Evolutionary conservation across 2,113 vertebrate species (phyloP).

Genomic region (Stegostoma tigrinum): DNA sequence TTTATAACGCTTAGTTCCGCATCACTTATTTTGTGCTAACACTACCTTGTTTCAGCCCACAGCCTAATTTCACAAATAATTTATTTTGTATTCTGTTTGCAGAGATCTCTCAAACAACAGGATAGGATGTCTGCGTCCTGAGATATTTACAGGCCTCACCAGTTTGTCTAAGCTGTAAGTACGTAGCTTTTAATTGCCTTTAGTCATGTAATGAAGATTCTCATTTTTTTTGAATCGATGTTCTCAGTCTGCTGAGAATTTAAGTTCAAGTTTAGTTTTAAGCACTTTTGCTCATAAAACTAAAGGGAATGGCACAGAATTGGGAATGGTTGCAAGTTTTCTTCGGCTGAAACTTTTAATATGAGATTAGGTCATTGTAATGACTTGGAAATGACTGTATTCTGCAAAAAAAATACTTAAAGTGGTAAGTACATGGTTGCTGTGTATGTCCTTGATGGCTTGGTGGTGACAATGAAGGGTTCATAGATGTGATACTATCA

Average conservation of each 20-base stretch:
- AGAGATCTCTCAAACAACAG: conserved; percentile 86
- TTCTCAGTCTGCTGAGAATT: background rate
- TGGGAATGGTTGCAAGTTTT: background rate
- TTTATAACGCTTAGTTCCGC: background rate
- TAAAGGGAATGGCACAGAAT: background rate
- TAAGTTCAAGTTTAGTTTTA: background rate
- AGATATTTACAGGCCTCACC: conserved; percentile 75
- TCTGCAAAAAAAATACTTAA: background rate
- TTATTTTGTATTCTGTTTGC: conserved; percentile 45
- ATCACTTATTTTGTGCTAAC: background rate
- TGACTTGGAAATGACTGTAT: background rate
- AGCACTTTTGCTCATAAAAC: background rate
- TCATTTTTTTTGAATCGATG: background rate
- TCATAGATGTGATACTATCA: too few relatives aligned
- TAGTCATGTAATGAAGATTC: conserved; percentile 38
- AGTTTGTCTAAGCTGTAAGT: conserved; percentile 83
- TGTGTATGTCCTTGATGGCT: background rate
- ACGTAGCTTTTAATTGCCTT: background rate
- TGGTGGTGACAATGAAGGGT: background rate
- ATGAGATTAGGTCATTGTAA: background rate
- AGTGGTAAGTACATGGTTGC: background rate
- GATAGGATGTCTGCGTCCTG: conserved; percentile 77
- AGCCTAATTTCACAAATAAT: background rate
- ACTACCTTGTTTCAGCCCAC: background rate
- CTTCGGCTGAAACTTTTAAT: too few relatives aligned